Percentiles rank a stretch among this genome's conserved stretches.
Evolutionary conservation across 2,888 invertebrate genomes (phyloP).

Genomic region (Cheilosia impressa): DNA sequence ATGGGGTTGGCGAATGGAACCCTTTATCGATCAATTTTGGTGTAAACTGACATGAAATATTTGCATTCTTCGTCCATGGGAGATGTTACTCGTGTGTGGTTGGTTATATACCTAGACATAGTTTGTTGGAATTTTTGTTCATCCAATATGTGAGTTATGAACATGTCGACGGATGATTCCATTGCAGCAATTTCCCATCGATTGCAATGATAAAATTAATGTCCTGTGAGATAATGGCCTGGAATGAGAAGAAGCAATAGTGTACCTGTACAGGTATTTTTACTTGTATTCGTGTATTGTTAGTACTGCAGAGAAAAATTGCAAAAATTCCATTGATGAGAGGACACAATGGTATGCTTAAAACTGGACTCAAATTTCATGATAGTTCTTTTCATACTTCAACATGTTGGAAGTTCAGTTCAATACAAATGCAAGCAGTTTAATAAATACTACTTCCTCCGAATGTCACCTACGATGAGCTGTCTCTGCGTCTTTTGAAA

Average conservation of each 20-base stretch:
- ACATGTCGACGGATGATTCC: constrained; percentile 42
- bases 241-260: background rate
- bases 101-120: background rate
- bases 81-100: constrained; percentile 12
- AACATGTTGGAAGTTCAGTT: too few relatives aligned
- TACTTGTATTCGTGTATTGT: too few relatives aligned
- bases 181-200: constrained; percentile 26
- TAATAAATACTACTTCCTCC: too few relatives aligned
- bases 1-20: background rate
- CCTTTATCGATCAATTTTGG: constrained; percentile 12
- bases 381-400: too few relatives aligned
- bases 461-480: too few relatives aligned
- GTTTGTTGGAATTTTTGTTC: constrained; percentile 32
- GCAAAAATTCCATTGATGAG: too few relatives aligned
- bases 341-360: too few relatives aligned
- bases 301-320: too few relatives aligned
- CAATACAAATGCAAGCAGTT: too few relatives aligned
- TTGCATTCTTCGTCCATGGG: constrained; percentile 26
- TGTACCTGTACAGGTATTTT: background rate
- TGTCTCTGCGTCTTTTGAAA: too few relatives aligned
- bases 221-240: background rate
- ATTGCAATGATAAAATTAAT: constrained; percentile 25
- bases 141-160: constrained; percentile 24
- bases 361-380: too few relatives aligned
- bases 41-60: constrained; percentile 44